Evolutionary conservation across 1,140 invertebrate genomes (phyloP), one percentile per base, ranked within the genome.

Genomic region (Procambarus virginalis): DNA sequence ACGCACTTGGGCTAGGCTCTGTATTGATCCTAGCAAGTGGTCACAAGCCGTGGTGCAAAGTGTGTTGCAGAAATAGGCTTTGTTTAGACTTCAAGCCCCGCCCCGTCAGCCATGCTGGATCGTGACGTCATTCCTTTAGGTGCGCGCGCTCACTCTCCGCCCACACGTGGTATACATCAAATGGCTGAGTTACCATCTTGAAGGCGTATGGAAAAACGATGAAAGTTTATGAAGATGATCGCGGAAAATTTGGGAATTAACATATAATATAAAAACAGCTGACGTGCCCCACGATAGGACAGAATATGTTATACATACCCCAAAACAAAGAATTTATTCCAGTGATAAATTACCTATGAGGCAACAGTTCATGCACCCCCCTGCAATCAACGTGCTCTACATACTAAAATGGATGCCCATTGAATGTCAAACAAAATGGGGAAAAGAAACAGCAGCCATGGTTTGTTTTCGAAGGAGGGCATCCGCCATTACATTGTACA

Each of bases 21-120:
- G 88, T 89, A 89, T 89, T 89, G 88, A 89, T 89, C 88, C 80
- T 79, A 49, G 88, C 81, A 89, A 89, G 88, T 78, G 81, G 88
- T 84, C 73, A 89, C 81, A 89, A 78, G 81, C 64, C 81, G 58
- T 58, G 81, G 48, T 89, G 88, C 88, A 89, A 89, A 78, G 88
- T 78, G 60, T 84, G 88, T 78, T 89, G 88, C 81, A 89, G 82
- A 89, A 89, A 89, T 89, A 84, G 88, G 88, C 88, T 84, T 89
- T 89, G 88, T 89, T 89, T 89, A 68, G 81, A 64, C 20, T 78
- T 20, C 46, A 78, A 70, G 88, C 88, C 55, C 88, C 88, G 88
- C 88, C 88, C 88, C 80, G 88, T 76, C 88, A 84, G 88, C 88
- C 88, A 89, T 89, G 88, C 81, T 89, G 88, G 88, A 89, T 89